These are phyloP conservation scores for Megaceryle alcyon DNA, from an alignment of 2,797 vertebrate genomes.

Conservation along the genomic window DNA sequence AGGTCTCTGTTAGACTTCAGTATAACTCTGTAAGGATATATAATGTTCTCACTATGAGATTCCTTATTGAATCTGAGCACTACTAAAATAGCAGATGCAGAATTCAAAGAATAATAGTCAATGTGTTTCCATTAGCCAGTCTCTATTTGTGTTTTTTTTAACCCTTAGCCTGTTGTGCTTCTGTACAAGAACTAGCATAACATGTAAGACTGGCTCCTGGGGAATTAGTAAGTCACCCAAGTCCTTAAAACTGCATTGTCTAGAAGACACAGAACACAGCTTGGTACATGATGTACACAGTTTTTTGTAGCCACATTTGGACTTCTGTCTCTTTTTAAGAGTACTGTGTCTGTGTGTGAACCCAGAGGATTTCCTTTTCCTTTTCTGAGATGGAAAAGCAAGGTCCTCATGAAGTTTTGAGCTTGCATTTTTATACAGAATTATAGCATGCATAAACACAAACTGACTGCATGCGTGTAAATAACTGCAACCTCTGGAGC, in stretches of 20 bases:
- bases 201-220: neutral
- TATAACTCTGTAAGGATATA: neutral
- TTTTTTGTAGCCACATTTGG: neutral
- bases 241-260: neutral
- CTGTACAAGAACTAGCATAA: fast-evolving
- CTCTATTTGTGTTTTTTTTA: neutral
- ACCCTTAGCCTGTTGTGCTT: neutral
- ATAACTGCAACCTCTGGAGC: neutral
- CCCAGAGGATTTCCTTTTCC: neutral
- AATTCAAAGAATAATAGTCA: neutral
- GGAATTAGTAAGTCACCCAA: neutral
- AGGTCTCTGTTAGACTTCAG: neutral
- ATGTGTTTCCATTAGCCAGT: neutral
- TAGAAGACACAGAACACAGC: neutral
- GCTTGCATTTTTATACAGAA: neutral
- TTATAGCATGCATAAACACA: neutral
- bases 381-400: neutral
- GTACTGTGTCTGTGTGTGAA: neutral
- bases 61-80: neutral
- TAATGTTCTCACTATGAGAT: neutral
- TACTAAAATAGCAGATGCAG: neutral
- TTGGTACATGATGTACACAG: neutral
- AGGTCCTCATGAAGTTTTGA: neutral
- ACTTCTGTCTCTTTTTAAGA: neutral
- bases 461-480: neutral